Percentiles rank a stretch among this genome's conserved stretches.
Conservation (phyloP, 2,888 invertebrate genomes). For the Digitonthophagus gazella region DNA sequence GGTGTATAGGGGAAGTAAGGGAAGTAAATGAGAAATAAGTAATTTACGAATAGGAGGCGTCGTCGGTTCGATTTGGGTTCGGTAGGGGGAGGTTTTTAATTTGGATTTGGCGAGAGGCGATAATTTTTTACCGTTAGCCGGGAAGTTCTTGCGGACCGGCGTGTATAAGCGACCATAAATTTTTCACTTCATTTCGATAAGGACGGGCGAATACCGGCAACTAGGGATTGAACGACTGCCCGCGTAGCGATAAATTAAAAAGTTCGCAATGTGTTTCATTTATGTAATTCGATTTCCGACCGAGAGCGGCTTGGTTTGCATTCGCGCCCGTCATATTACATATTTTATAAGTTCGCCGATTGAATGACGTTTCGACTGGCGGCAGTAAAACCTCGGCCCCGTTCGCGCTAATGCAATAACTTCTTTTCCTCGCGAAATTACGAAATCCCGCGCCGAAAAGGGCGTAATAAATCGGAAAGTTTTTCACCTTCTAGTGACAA, state of each 20-base stretch:
- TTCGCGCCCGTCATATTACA: slow-evolving; percentile 44
- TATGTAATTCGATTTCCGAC: slow-evolving; percentile 53
- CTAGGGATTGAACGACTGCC: slow-evolving; percentile 38
- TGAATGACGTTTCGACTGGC: slow-evolving; percentile 32
- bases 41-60: not conserved
- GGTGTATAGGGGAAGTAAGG: too few relatives aligned
- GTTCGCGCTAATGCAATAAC: slow-evolving; percentile 27
- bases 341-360: slow-evolving; percentile 48
- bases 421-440: slow-evolving; percentile 9
- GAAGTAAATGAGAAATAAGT: not conserved
- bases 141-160: slow-evolving; percentile 24
- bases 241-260: slow-evolving; percentile 47
- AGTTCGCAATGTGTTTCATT: slow-evolving; percentile 53
- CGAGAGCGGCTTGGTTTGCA: slow-evolving; percentile 39
- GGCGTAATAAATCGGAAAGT: slow-evolving; percentile 6
- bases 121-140: slow-evolving; percentile 29
- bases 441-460: not conserved
- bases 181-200: not conserved
- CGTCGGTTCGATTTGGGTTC: not conserved
- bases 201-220: not conserved
- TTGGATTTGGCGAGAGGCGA: slow-evolving; percentile 27
- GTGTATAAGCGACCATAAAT: not conserved
- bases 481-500: slow-evolving; percentile 6
- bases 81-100: slow-evolving; percentile 24
- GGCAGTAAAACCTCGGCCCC: not conserved